Evolutionary conservation across 1,140 invertebrate species (phyloP).

Genomic region (Drosophila pachea): DNA sequence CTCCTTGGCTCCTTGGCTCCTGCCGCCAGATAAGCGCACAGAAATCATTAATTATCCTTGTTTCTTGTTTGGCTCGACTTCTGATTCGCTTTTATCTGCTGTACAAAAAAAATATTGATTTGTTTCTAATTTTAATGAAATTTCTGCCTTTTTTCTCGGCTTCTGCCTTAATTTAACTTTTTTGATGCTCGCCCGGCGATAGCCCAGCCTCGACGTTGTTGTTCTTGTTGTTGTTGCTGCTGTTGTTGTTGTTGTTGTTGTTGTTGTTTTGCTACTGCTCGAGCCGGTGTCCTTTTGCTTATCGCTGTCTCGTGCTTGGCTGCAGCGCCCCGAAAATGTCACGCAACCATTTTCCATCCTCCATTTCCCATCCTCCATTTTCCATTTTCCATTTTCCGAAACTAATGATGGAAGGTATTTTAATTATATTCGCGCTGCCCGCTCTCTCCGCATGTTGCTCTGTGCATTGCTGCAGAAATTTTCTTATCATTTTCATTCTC

Average conservation of each 20-base stretch:
- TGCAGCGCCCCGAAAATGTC: conserved; percentile 66
- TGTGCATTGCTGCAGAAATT: conserved; percentile 77
- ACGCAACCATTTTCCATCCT: conserved; percentile 57
- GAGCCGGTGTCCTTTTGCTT: conserved; percentile 54
- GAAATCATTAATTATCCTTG: conserved; percentile 78
- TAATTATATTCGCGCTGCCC: conserved; percentile 64
- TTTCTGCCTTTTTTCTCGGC: conserved; percentile 52
- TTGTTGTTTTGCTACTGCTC: conserved; percentile 29
- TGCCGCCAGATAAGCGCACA: conserved; percentile 68
- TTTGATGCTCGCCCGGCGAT: conserved; percentile 66
- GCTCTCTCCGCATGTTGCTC: conserved; percentile 28
- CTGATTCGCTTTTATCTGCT: conserved; percentile 50
- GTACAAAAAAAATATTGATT: conserved; percentile 74
- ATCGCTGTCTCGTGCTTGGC: conserved; percentile 72
- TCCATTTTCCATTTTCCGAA: conserved; percentile 28
- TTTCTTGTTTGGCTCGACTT: conserved; percentile 76
- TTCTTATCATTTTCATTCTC: conserved; percentile 78
- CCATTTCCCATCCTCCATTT: conserved; percentile 47
- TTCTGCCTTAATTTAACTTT: conserved; percentile 73
- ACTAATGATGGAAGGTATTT: conserved; percentile 78
- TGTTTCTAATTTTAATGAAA: conserved; percentile 78
- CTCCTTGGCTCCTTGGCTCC: conserved; percentile 13
- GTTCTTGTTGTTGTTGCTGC: conserved; percentile 27
- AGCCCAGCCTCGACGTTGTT: conserved; percentile 42
- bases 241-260: conserved; percentile 23